A percentile compares a stretch with the other conserved stretches of the same genome.
phyloP scores from a whole-genome alignment of 1,140 invertebrate species.

The Vanessa tameamea region DNA sequence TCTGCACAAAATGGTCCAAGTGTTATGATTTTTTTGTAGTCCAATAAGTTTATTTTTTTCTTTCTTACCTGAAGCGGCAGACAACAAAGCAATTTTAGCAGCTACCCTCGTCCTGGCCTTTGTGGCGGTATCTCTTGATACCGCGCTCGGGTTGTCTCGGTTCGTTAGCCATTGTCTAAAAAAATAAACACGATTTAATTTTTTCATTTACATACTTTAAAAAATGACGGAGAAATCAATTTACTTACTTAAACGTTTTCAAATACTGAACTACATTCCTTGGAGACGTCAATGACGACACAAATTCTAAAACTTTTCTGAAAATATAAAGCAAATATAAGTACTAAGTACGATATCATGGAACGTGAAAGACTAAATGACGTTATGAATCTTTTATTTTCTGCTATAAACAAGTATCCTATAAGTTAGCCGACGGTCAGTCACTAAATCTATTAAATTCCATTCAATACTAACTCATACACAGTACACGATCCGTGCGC shows the following conservation, averaged over 20 bases:
- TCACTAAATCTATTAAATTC: no score
- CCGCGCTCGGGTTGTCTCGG: constrained; percentile 81
- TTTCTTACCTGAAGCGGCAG: constrained; percentile 86
- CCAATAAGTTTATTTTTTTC: no score
- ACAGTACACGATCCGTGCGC: no score
- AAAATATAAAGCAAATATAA: constrained; percentile 28
- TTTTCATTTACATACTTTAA: background rate
- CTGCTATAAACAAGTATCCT: no score
- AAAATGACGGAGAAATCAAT: background rate
- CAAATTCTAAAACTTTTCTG: constrained; percentile 94
- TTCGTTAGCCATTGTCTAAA: constrained; percentile 75
- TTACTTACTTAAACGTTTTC: constrained; percentile 89
- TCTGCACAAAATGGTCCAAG: no score
- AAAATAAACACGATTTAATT: background rate
- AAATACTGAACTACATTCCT: constrained; percentile 95
- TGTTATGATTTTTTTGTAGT: no score
- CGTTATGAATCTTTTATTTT: no score
- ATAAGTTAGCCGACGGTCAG: no score
- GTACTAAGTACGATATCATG: background rate
- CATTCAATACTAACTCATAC: no score
- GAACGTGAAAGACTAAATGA: no score
- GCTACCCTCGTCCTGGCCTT: constrained; percentile 91
- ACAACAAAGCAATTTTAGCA: constrained; percentile 91
- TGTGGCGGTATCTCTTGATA: constrained; percentile 78
- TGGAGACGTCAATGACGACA: constrained; percentile 93